These are phyloP conservation scores for Platypus cylindrus DNA, from an alignment of 2,888 invertebrate genomes.

Conservation along the genomic window DNA sequence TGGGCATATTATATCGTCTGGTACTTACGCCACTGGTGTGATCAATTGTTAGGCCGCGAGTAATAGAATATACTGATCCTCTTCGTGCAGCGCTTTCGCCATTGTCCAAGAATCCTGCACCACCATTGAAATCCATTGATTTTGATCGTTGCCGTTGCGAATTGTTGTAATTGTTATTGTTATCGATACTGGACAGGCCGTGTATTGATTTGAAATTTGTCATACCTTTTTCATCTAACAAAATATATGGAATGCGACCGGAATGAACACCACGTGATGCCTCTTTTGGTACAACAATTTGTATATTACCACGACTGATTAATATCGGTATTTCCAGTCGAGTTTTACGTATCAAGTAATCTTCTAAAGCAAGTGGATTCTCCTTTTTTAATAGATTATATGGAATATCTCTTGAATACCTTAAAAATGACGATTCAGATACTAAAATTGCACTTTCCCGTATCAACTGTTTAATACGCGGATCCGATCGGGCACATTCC, in stretches of 20 bases:
- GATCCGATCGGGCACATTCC: constrained; percentile 54
- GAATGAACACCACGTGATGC: constrained; percentile 60
- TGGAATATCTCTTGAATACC: constrained; percentile 60
- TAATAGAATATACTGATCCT: too few relatives aligned
- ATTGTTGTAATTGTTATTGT: constrained; percentile 26
- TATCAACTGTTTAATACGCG: constrained; percentile 54
- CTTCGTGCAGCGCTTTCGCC: too few relatives aligned
- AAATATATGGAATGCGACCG: constrained; percentile 62
- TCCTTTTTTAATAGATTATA: constrained; percentile 51
- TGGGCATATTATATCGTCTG: too few relatives aligned
- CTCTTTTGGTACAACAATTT: constrained; percentile 66
- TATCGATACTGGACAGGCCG: constrained; percentile 44
- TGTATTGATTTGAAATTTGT: constrained; percentile 64
- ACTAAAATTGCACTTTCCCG: constrained; percentile 56
- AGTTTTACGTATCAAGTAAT: constrained; percentile 51
- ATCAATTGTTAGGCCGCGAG: too few relatives aligned
- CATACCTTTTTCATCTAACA: constrained; percentile 64
- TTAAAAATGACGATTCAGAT: constrained; percentile 34
- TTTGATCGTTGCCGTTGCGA: constrained; percentile 21
- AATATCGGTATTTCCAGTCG: constrained; percentile 48
- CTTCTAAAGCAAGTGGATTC: constrained; percentile 65
- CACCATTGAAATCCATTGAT: constrained; percentile 11
- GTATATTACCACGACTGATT: constrained; percentile 59
- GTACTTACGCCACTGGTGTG: too few relatives aligned
- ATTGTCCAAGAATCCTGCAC: too few relatives aligned